These are phyloP conservation scores for Idaea biselata DNA, from an alignment of 2,888 invertebrate genomes.

Conservation along the genomic window DNA sequence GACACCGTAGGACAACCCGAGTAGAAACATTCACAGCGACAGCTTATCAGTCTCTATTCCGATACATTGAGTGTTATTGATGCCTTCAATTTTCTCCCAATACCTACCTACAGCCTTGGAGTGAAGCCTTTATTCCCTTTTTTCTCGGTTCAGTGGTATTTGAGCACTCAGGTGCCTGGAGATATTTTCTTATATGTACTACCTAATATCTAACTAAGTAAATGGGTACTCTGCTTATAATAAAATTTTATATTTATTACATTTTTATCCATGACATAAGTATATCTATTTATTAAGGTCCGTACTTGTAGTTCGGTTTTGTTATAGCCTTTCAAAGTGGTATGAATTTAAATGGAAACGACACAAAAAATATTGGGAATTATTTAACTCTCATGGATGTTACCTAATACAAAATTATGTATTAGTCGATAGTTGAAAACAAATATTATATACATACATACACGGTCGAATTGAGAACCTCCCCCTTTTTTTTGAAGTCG, in stretches of 20 bases:
- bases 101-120: background rate
- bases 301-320: too few species aligned
- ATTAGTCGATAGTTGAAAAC: too few species aligned
- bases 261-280: too few species aligned
- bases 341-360: too few species aligned
- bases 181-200: background rate
- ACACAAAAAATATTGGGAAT: too few species aligned
- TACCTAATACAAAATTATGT: too few species aligned
- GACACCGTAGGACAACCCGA: background rate
- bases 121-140: background rate
- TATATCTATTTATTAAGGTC: too few species aligned
- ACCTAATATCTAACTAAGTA: background rate
- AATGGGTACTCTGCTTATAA: constrained; percentile 2
- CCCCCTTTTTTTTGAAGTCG: too few species aligned
- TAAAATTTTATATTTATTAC: background rate
- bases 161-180: background rate
- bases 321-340: too few species aligned
- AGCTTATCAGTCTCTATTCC: constrained; percentile 6
- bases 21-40: background rate
- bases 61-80: constrained; percentile 13
- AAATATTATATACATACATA: too few species aligned
- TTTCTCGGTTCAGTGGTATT: background rate
- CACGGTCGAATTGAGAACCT: too few species aligned
- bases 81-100: constrained; percentile 8
- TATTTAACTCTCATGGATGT: too few species aligned